Conservation (phyloP, 1,140 invertebrate genomes). For the Drosophila kohkoa region DNA sequence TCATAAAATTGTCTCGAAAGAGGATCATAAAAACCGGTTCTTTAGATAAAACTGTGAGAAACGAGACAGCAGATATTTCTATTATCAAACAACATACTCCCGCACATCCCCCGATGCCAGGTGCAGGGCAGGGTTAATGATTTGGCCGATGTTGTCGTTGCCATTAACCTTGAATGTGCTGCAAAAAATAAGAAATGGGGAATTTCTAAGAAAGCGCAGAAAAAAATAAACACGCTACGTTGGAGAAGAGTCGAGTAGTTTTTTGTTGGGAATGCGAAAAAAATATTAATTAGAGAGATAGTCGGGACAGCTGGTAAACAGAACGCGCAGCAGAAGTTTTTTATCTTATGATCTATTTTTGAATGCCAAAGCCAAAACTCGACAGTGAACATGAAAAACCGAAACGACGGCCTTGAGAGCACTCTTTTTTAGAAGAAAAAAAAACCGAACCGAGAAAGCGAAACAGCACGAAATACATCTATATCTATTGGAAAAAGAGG, state of each 20-base stretch:
- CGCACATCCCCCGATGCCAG: neutral
- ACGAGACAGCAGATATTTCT: neutral
- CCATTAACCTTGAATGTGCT: conserved; percentile 51
- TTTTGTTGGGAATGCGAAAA: conserved; percentile 44
- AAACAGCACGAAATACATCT: conserved; percentile 11
- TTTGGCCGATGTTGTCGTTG: conserved; percentile 17
- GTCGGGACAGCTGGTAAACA: conserved; percentile 63
- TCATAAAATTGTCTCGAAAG: conserved; percentile 20
- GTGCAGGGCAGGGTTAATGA: conserved; percentile 18
- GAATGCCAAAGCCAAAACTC: conserved; percentile 79
- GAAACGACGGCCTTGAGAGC: conserved; percentile 61
- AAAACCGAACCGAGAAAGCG: neutral
- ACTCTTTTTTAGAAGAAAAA: conserved; percentile 26
- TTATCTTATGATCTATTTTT: conserved; percentile 63
- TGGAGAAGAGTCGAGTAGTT: conserved; percentile 16
- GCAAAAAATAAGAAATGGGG: conserved; percentile 14
- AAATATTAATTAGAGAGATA: conserved; percentile 65
- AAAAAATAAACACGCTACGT: conserved; percentile 9
- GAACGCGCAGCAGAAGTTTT: conserved; percentile 17
- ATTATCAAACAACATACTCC: neutral
- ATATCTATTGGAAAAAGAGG: conserved; percentile 10
- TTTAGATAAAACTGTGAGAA: conserved; percentile 3
- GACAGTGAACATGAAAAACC: conserved; percentile 65
- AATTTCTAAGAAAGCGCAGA: conserved; percentile 21
- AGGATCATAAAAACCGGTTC: conserved; percentile 33